Evolutionary conservation across 2,888 invertebrate genomes (phyloP), one percentile per base, ranked within the genome.

Genomic region (Timema podura): DNA sequence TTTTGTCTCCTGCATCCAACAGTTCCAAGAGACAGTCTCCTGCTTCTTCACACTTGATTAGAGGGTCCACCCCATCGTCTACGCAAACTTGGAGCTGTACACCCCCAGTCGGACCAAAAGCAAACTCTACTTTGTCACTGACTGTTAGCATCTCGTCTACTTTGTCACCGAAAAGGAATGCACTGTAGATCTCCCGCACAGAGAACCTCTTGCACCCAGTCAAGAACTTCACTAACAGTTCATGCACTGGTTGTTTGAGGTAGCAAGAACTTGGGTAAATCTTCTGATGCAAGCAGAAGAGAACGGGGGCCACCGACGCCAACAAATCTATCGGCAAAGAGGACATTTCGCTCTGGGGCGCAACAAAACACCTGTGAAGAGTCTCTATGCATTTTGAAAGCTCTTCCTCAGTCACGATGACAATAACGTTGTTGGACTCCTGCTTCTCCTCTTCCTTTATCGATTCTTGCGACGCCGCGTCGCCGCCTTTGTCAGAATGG

Each of bases 311-410:
- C 10, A 75, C 73, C 30, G 70, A 67, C 51, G 71, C 70, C 44
- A 82, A 73, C 30, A 81, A 70, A 51, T 74, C 73, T 11, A 73
- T 72, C 47, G 81, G 79, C 30, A 81, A 74, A 68, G 77, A 75
- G 72, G 80, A 69, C 67, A 80, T 79, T 46, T 79, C 79, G 16
- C 79, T 77, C 61, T 79, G 79, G 0, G 75, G 77, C 0, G 76
- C 73, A 5, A 78, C 70, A 69, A 82, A 83, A 73, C 80, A 79
- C 73, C 79, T 80, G 0, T 77, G 75, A 44, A 82, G 74, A 73
- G 75, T 78, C 65, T 80, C 78, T 65, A 83, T 77, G 46, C 79
- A 79, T 49, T 76, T 71, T 3, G 79, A 77, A 7, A 82, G 72
- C 73, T 81, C 77, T 49, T 75, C 73, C 73, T 82, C 81, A 30